Evolutionary conservation across 2,113 vertebrate genomes (phyloP).

Genomic region (Caranx melampygus): DNA sequence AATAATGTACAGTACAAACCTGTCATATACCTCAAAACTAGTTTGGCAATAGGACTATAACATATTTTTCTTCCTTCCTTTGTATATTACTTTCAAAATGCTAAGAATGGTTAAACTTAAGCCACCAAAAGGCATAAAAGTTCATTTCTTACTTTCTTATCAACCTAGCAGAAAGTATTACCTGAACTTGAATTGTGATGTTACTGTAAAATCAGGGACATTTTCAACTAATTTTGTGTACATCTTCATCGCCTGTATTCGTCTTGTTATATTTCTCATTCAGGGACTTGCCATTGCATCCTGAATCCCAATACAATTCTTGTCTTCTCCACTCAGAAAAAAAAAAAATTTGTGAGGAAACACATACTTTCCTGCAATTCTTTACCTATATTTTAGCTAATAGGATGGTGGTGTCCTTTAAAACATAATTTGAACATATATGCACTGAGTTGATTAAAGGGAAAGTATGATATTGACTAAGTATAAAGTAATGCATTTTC

Average conservation of each 20-base stretch:
- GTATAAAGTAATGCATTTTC: conserved; percentile 61
- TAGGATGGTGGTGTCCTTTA: conserved; percentile 63
- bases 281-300: conserved; percentile 79
- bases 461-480: conserved; percentile 79
- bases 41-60: conserved; percentile 94
- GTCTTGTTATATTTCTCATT: conserved; percentile 83
- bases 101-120: conserved; percentile 70
- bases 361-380: conserved; percentile 49
- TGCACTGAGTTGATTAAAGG: conserved; percentile 96
- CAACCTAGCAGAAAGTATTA: conserved; percentile 92
- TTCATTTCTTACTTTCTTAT: conserved; percentile 86
- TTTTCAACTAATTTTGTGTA: conserved; percentile 89
- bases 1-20: conserved; percentile 91
- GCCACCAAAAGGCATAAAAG: conserved; percentile 71
- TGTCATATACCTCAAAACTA: conserved; percentile 99
- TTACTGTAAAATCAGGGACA: conserved; percentile 97
- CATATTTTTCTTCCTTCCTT: conserved; percentile 84
- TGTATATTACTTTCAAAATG: conserved; percentile 83
- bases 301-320: conserved; percentile 85
- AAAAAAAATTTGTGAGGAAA: conserved; percentile 85
- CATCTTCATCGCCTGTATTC: conserved; percentile 87
- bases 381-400: conserved; percentile 66
- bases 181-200: conserved; percentile 90
- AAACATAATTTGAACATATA: conserved; percentile 83
- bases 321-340: conserved; percentile 82